These are phyloP conservation scores for Eupeodes luniger DNA, from an alignment of 2,888 invertebrate genomes.

Conservation along the genomic window DNA sequence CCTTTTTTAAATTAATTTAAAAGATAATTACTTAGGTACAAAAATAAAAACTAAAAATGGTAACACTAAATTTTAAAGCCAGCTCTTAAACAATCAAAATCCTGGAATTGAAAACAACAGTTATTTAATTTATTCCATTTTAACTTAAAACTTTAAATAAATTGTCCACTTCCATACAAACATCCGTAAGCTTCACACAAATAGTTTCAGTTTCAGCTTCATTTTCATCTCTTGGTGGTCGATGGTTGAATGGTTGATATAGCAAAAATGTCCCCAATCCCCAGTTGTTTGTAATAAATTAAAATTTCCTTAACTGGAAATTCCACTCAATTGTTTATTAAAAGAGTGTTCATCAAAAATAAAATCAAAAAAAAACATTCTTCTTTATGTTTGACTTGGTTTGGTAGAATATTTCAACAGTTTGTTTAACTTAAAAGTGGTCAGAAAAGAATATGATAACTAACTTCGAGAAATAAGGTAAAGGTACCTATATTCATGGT, in stretches of 20 bases:
- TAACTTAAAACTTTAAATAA: neutral
- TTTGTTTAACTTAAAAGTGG: neutral
- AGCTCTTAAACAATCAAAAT: neutral
- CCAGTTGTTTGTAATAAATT: conserved; percentile 81
- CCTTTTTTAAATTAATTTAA: too few species aligned
- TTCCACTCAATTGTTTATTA: conserved; percentile 73
- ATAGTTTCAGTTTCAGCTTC: too few species aligned
- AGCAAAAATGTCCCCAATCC: neutral
- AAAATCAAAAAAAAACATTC: neutral
- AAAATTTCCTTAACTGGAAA: conserved; percentile 82
- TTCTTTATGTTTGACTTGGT: neutral
- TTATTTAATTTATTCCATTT: neutral
- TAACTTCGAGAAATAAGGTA: neutral
- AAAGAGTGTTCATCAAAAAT: conserved; percentile 15
- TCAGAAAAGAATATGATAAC: conserved; percentile 3
- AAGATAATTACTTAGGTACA: too few species aligned
- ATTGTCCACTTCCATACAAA: neutral
- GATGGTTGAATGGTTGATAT: neutral
- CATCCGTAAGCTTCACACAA: too few species aligned
- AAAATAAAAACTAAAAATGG: neutral
- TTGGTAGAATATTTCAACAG: neutral
- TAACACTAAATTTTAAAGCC: neutral
- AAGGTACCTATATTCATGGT: too few species aligned
- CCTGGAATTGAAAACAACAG: neutral
- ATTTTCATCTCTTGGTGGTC: too few species aligned